Conservation (phyloP, 2,888 invertebrate genomes). For the Dysmachus trigonus region DNA sequence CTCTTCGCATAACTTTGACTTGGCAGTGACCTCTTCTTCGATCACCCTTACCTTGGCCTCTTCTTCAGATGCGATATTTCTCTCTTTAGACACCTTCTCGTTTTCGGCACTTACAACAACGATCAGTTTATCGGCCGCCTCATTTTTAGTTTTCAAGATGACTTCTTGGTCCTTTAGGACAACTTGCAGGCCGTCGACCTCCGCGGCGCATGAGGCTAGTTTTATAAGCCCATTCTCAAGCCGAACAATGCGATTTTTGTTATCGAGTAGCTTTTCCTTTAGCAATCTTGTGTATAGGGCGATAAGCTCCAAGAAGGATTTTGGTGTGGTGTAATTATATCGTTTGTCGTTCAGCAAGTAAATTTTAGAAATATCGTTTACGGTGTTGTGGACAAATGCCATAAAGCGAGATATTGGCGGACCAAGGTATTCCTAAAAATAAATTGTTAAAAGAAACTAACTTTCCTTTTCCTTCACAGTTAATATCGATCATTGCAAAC, state of each 20-base stretch:
- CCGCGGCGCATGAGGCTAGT: constrained; percentile 83
- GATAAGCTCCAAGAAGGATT: constrained; percentile 93
- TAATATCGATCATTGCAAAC: no score
- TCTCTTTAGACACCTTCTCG: constrained; percentile 88
- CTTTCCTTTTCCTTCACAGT: not conserved
- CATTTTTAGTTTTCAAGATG: constrained; percentile 86
- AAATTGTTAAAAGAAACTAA: not conserved
- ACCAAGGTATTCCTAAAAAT: constrained; percentile 66
- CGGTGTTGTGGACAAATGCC: constrained; percentile 89
- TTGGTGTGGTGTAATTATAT: constrained; percentile 96
- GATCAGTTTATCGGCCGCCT: constrained; percentile 88
- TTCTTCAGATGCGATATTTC: constrained; percentile 82
- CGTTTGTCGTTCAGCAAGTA: constrained; percentile 87
- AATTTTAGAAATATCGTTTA: constrained; percentile 82
- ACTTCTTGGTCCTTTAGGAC: constrained; percentile 78
- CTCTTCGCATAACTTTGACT: constrained; percentile 85
- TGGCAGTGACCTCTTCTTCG: constrained; percentile 86
- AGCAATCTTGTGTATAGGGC: constrained; percentile 80
- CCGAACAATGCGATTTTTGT: constrained; percentile 78
- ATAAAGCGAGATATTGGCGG: constrained; percentile 83
- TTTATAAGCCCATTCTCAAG: constrained; percentile 90
- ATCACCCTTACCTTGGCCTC: constrained; percentile 90
- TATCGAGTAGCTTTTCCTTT: constrained; percentile 72
- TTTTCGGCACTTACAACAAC: constrained; percentile 88
- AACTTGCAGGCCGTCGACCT: constrained; percentile 85